Evolutionary conservation across 2,797 vertebrate species (phyloP), one percentile per base, ranked within the genome.

Genomic region (Rhinogobio ventralis): DNA sequence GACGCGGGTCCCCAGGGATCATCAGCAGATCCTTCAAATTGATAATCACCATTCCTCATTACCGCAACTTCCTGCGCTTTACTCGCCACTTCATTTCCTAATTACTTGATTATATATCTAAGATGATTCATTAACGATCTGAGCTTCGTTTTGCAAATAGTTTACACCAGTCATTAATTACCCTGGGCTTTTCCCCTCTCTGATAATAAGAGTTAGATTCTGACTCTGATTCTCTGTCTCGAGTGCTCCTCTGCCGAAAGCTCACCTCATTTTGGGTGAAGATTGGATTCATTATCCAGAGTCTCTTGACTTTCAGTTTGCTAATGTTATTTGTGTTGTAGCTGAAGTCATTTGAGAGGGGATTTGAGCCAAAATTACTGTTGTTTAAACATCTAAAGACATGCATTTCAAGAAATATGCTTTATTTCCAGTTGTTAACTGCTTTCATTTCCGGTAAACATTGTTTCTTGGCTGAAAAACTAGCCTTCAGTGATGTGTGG

Each of bases 71-170:
- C 94, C 94, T 92, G 93, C 89, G 91, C 92, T 94, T 94, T 93
- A 93, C 93, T 95, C 94, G 93, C 90, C 92, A 94, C 93, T 93
- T 95, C 91, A 94, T 94, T 93, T 93, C 91, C 92, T 94, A 95
- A 96, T 95, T 95, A 95, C 94, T 94, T 93, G 93, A 95, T 95
- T 95, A 94, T 93, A 92, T 93, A 94, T 94, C 88, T 90, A 92
- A 94, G 93, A 95, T 95, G 93, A 94, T 94, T 95, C 93, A 94
- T 95, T 95, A 95, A 94, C 92, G 91, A 84, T 82, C 84, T 51
- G 91, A 81, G 86, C 82, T 81, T 76, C 36, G 89, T 93, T 91
- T 92, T 90, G 93, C 93, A 93, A 87, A 94, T 91, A 92, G 92
- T 94, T 94, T 94, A 92, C 89, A 86, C 90, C 92, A 92, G 92